These are phyloP conservation scores for Tetragnatha montana DNA, from an alignment of 2,888 invertebrate species.

Conservation along the genomic window DNA sequence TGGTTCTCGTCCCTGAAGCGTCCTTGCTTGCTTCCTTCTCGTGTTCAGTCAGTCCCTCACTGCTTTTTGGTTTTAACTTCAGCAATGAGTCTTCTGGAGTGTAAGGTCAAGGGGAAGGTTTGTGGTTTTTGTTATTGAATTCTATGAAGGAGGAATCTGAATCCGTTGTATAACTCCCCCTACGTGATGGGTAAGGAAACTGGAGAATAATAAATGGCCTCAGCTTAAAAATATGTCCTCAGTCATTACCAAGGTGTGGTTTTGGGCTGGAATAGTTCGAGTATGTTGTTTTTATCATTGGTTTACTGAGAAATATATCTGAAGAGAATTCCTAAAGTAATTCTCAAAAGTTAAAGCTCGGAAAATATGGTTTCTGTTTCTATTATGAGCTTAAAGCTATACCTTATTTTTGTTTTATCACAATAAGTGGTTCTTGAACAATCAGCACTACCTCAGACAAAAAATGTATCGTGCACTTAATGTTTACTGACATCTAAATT, in stretches of 20 bases:
- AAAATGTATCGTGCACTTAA: too few species aligned
- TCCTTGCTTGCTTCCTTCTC: conserved; percentile 8
- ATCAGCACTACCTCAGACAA: too few species aligned
- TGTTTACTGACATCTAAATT: too few species aligned
- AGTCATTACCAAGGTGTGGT: background rate
- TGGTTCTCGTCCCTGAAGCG: background rate
- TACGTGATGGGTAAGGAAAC: background rate
- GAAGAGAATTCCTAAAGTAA: too few species aligned
- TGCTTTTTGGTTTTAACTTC: conserved; percentile 1
- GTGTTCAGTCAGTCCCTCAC: background rate
- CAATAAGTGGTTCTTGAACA: too few species aligned
- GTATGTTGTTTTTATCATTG: too few species aligned
- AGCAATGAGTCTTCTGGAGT: background rate
- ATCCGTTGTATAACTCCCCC: background rate
- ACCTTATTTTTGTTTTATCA: too few species aligned
- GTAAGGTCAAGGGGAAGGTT: conserved; percentile 9
- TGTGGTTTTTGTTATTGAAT: conserved; percentile 39
- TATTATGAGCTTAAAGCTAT: too few species aligned
- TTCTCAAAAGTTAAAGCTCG: too few species aligned
- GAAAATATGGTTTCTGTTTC: too few species aligned
- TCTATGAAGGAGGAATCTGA: background rate
- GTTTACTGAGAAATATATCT: too few species aligned
- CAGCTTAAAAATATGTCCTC: background rate
- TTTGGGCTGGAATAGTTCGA: background rate
- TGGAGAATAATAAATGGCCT: background rate